These are phyloP conservation scores for Chymomyza amoena DNA, from an alignment of 2,888 invertebrate species.

Conservation along the genomic window DNA sequence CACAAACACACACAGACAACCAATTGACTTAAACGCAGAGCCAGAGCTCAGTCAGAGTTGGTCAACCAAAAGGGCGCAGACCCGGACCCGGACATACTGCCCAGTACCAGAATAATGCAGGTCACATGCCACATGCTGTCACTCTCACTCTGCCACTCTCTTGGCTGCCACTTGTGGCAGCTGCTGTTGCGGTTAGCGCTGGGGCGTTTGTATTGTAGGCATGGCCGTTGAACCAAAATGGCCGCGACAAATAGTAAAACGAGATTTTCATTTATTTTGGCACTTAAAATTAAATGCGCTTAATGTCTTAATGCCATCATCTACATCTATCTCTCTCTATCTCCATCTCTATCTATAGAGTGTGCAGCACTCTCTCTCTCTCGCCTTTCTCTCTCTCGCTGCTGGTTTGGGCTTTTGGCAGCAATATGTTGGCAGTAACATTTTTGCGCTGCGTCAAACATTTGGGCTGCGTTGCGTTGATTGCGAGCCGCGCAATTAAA, in stretches of 20 bases:
- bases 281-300: conserved; percentile 35
- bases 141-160: no score
- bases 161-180: no score
- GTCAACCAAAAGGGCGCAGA: background rate
- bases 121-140: conserved; percentile 24
- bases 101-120: conserved; percentile 30
- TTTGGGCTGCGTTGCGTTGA: background rate
- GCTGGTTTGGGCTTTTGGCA: background rate
- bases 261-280: conserved; percentile 27
- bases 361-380: background rate
- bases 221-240: background rate
- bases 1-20: no score
- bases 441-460: conserved; percentile 6
- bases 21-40: background rate
- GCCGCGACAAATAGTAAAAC: background rate
- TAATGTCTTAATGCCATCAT: conserved; percentile 13
- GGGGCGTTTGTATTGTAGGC: background rate
- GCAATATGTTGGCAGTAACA: conserved; percentile 22
- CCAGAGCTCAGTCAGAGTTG: background rate
- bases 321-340: background rate
- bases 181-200: background rate
- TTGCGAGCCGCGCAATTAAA: conserved; percentile 49
- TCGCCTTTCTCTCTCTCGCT: background rate
- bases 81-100: background rate
- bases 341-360: no score